Percentiles rank a stretch among this genome's conserved stretches.
Evolutionary conservation across 2,888 invertebrate genomes (phyloP).

Genomic region (Biston stratarius): DNA sequence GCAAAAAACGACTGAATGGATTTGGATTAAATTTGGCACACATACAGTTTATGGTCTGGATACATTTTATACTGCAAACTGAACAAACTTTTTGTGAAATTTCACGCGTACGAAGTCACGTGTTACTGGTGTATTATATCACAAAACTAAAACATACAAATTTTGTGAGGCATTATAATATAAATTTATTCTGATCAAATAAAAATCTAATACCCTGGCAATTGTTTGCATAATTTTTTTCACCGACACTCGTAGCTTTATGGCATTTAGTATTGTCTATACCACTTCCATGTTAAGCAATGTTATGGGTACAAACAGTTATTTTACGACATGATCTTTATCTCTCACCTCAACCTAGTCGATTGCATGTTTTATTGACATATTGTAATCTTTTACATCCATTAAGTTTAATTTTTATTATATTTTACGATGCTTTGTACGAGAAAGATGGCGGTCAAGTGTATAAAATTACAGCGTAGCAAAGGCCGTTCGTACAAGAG

Average conservation of each 20-base stretch:
- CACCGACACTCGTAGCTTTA: background rate
- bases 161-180: no score
- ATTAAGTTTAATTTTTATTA: conserved; percentile 31
- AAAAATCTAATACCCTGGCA: no score
- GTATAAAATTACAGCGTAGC: conserved; percentile 33
- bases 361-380: conserved; percentile 36
- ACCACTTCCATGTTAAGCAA: conserved; percentile 23
- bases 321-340: conserved; percentile 32
- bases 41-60: no score
- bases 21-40: no score
- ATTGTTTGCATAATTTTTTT: conserved; percentile 9
- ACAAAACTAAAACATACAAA: no score
- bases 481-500: background rate
- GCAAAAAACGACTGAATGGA: no score
- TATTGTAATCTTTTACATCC: conserved; percentile 34
- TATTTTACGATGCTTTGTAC: conserved; percentile 26
- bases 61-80: no score
- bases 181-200: no score
- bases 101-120: no score
- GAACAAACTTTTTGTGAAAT: no score
- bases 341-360: conserved; percentile 29
- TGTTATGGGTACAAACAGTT: conserved; percentile 20
- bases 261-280: background rate
- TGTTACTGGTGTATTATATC: no score
- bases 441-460: conserved; percentile 20